Conservation (phyloP, 2,113 vertebrate genomes). For the Eulemur macaco region DNA sequence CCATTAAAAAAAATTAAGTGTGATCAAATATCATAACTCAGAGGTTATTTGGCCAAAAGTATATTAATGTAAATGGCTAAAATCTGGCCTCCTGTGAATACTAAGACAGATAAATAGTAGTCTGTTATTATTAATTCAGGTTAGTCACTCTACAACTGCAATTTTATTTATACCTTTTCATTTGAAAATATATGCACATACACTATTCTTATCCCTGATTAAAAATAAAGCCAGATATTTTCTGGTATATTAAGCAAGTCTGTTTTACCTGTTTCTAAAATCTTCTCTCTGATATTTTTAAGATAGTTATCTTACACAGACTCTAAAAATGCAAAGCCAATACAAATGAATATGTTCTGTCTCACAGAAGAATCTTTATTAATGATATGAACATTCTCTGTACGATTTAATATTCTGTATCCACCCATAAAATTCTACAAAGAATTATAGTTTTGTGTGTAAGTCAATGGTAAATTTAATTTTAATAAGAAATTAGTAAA, state of each 20-base stretch:
- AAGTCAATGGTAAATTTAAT: conserved; percentile 40
- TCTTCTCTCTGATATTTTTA: conserved; percentile 65
- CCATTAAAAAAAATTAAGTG: conserved; percentile 17
- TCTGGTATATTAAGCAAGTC: conserved; percentile 51
- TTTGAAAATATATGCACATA: conserved; percentile 61
- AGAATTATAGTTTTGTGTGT: conserved; percentile 40
- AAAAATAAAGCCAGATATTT: conserved; percentile 69
- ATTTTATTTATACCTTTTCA: conserved; percentile 68
- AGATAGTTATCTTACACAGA: conserved; percentile 34
- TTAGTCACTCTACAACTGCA: conserved; percentile 45
- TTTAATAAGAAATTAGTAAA: conserved; percentile 64
- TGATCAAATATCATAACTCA: not conserved
- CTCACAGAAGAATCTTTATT: conserved; percentile 26
- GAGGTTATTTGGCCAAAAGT: not conserved
- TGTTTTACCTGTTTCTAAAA: conserved; percentile 70
- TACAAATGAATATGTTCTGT: conserved; percentile 40
- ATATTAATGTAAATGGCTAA: conserved; percentile 19
- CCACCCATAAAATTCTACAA: conserved; percentile 40
- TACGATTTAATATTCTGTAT: conserved; percentile 33
- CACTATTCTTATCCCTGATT: conserved; percentile 67
- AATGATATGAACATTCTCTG: conserved; percentile 24
- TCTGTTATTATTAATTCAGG: conserved; percentile 39
- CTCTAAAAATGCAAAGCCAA: conserved; percentile 30
- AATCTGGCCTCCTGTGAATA: conserved; percentile 17
- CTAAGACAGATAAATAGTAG: not conserved